These are phyloP conservation scores for Tenthredo distinguenda DNA, from an alignment of 2,888 invertebrate genomes.

Conservation along the genomic window DNA sequence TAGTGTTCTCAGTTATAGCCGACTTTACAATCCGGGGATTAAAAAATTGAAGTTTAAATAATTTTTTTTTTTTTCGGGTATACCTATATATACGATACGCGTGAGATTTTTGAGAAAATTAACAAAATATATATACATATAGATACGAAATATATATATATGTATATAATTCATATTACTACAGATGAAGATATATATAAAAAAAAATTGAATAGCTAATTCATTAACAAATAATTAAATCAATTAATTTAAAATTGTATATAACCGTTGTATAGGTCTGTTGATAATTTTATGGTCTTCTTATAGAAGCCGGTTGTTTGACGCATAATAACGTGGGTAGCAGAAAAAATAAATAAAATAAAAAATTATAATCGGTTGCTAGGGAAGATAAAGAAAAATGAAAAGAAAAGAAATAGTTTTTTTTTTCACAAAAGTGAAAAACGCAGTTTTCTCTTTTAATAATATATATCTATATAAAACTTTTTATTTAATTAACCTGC, in stretches of 20 bases:
- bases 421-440: neutral
- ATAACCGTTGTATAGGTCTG: constrained; percentile 19
- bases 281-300: neutral
- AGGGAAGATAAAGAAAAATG: neutral
- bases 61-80: neutral
- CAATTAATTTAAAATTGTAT: constrained; percentile 24
- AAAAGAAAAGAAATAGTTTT: constrained; percentile 14
- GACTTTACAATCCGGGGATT: neutral
- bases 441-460: neutral
- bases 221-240: constrained; percentile 11
- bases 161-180: neutral
- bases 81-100: neutral
- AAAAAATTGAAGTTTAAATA: neutral
- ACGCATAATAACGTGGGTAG: neutral
- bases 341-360: neutral
- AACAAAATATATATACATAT: neutral
- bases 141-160: neutral
- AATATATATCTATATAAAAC: neutral
- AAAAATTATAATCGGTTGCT: neutral
- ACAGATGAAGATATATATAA: neutral
- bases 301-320: neutral
- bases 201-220: neutral
- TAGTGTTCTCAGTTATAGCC: constrained; percentile 22
- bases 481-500: constrained; percentile 9
- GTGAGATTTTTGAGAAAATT: neutral